A percentile compares a stretch with the other conserved stretches of the same genome.
phyloP scores from a whole-genome alignment of 2,797 vertebrate genomes.

The Phyllotis vaccarum region DNA sequence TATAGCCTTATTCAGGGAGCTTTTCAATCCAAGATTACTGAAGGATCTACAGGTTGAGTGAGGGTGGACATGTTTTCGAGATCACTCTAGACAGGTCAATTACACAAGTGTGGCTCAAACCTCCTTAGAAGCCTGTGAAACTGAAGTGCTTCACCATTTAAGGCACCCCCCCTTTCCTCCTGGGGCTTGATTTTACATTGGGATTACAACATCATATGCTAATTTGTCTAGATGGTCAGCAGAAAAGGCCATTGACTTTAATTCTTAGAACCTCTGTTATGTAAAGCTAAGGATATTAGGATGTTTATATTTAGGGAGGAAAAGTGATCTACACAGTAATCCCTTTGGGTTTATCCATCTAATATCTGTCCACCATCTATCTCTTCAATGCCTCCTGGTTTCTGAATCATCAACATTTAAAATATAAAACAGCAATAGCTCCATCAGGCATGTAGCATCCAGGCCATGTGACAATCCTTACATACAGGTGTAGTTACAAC shows the following conservation, averaged over 20 bases:
- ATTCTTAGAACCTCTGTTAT: constrained; percentile 2
- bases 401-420: constrained; percentile 59
- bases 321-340: neutral
- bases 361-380: neutral
- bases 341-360: neutral
- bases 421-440: neutral
- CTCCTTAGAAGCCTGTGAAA: constrained; percentile 13
- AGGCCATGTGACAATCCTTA: neutral
- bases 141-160: neutral
- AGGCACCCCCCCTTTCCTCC: neutral
- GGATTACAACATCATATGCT: neutral
- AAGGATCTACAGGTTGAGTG: neutral
- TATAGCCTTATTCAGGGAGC: neutral
- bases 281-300: constrained; percentile 4
- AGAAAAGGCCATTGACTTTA: neutral
- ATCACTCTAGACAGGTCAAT: neutral
- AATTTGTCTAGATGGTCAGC: neutral
- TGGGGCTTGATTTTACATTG: constrained; percentile 44
- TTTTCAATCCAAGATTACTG: constrained; percentile 14
- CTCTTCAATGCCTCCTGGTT: neutral
- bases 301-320: neutral
- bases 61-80: neutral
- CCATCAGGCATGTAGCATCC: neutral
- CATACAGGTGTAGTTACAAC: constrained; percentile 1
- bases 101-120: neutral